These are phyloP conservation scores for Clarias platycephalus DNA, from an alignment of 2,797 vertebrate species.

Conservation along the genomic window DNA sequence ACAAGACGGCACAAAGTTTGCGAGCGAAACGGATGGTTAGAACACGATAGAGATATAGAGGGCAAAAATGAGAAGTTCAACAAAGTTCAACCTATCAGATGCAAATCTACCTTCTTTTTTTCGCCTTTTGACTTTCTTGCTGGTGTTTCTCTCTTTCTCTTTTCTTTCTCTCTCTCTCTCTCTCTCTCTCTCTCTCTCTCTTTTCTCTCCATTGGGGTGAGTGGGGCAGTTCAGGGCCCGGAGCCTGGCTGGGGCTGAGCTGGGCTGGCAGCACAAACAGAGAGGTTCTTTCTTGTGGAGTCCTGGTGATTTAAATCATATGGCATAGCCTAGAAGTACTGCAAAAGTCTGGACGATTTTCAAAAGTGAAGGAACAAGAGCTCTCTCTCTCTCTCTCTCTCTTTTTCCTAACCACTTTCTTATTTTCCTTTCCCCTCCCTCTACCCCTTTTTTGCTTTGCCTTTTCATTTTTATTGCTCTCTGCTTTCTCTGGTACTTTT, in stretches of 20 bases:
- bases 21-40: not conserved
- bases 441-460: conserved; percentile 53
- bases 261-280: conserved; percentile 81
- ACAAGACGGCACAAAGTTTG: conserved; percentile 58
- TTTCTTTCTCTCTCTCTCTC: conserved; percentile 47
- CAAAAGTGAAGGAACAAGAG: conserved; percentile 77
- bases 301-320: conserved; percentile 86
- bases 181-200: conserved; percentile 19
- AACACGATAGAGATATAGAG: conserved; percentile 35
- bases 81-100: conserved; percentile 5
- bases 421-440: conserved; percentile 68
- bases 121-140: not conserved
- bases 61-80: conserved; percentile 15
- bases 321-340: conserved; percentile 81
- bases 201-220: conserved; percentile 57
- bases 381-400: conserved; percentile 60
- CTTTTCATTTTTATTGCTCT: conserved; percentile 40
- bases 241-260: conserved; percentile 64
- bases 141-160: conserved; percentile 42
- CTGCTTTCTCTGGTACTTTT: conserved; percentile 46
- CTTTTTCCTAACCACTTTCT: conserved; percentile 70
- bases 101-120: not conserved
- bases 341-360: conserved; percentile 79
- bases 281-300: conserved; percentile 81
- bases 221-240: conserved; percentile 60